phyloP scores from a whole-genome alignment of 2,797 vertebrate genomes.

The Sebastes reedi region DNA sequence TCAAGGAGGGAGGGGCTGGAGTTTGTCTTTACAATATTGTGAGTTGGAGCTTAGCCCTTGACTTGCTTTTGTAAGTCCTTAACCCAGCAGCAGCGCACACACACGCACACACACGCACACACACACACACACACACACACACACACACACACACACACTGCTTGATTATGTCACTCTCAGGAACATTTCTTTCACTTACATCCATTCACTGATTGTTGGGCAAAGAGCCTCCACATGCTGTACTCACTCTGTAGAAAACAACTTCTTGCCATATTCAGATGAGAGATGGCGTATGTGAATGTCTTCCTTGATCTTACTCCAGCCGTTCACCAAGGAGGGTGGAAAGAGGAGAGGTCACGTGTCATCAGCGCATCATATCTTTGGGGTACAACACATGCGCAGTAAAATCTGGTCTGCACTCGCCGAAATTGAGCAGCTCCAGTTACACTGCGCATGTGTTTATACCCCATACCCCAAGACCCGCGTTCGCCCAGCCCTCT shows the following conservation, averaged over 20 bases:
- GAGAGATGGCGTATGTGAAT: neutral
- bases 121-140: too few species aligned
- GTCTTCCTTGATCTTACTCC: neutral
- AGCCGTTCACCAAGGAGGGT: neutral
- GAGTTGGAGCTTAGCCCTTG: slow-evolving; percentile 53
- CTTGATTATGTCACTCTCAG: neutral
- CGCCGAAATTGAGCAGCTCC: too few species aligned
- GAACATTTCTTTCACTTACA: neutral
- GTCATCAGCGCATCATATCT: too few species aligned
- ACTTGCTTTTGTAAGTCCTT: slow-evolving; percentile 57
- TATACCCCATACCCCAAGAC: too few species aligned
- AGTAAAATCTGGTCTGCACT: too few species aligned
- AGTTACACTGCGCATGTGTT: too few species aligned
- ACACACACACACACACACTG: neutral
- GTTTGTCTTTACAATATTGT: slow-evolving; percentile 67
- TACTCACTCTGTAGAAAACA: neutral
- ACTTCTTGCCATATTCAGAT: neutral
- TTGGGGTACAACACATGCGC: too few species aligned
- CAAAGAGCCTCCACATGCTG: neutral
- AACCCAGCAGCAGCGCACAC: slow-evolving; percentile 15
- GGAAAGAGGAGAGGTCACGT: too few species aligned
- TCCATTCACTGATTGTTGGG: neutral
- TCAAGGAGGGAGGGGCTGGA: slow-evolving; percentile 54
- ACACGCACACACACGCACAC: neutral
- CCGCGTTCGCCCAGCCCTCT: too few species aligned